Base-by-base conservation (phyloP, 2,888 invertebrate species). In the Euplagia quadripunctaria region DNA sequence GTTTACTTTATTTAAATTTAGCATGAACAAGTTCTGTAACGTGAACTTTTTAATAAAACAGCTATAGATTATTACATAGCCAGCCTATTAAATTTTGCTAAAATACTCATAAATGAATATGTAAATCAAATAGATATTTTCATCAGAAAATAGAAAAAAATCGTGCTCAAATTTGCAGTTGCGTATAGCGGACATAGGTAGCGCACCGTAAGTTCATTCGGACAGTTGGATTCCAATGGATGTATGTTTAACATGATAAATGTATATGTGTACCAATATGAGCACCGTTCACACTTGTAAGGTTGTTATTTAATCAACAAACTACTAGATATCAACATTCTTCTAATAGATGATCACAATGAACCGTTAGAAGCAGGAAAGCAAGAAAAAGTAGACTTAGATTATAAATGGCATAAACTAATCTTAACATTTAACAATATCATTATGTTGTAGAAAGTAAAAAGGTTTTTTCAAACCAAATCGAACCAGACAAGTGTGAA, bases 221-320 rank as follows among this genome's bases (percentile, higher is more conserved):
- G 80, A 79, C 81, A 84, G 74, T 83, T 86, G 83, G 75, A 87
- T 84, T 84, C 82, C 81, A 85, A 84, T 87, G 85, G 79, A 86
- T 88, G 84, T 77, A 76, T 88, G 75, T 85, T 79, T 82, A 81
- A 81, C 80, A 79, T 82, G 75, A 83, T 86, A 77, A 83, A 83
- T 87, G 77, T 77, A 71, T 80, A 71, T 80, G 73, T 79, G 68
- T 80, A 81, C 70, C 81, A 73, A 61, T 75, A 68, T n/a, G 81
- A 81, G 74, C 74, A 68, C 61, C 42, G 68, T 80, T 77, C 78
- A 78, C 74, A 79, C 75, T 79, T 77, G 77, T 67, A n/a, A 68
- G 17, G 65, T 69, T 52, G 16, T 14, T 49, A 51, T 20, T 31
- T 67, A 52, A 67, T 41, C 52, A 52, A 52, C 11, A 20, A n/a